phyloP scores from a whole-genome alignment of 2,888 invertebrate species.

The Amiota communis region DNA sequence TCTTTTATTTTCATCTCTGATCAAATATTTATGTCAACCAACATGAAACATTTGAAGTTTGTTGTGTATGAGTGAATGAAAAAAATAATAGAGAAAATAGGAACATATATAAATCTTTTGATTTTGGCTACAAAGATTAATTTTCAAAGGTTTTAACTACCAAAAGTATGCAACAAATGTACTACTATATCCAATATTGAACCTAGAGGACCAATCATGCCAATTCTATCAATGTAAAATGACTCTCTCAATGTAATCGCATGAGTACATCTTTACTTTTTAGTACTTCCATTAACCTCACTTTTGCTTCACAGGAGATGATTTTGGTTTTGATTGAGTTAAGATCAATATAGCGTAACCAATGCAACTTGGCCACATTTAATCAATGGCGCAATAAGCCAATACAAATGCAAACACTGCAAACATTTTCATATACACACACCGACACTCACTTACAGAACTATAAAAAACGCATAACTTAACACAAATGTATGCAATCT shows the following conservation, averaged over 20 bases:
- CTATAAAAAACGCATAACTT: not conserved
- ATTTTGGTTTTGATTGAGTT: conserved; percentile 46
- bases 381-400: conserved; percentile 60
- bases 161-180: not conserved
- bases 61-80: not conserved
- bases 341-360: conserved; percentile 38
- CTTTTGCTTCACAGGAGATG: conserved; percentile 31
- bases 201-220: too few relatives aligned
- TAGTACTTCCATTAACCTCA: not conserved
- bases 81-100: not conserved
- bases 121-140: not conserved
- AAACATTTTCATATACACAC: conserved; percentile 25
- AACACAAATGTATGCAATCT: not conserved
- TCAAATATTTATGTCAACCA: conserved; percentile 38
- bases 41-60: not conserved
- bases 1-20: conserved; percentile 37
- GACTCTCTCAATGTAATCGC: too few relatives aligned
- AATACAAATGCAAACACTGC: conserved; percentile 36
- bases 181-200: not conserved
- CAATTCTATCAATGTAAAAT: too few relatives aligned
- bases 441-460: conserved; percentile 20
- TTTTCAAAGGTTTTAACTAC: not conserved
- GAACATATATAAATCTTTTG: not conserved
- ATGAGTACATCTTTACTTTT: not conserved
- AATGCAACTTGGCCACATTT: conserved; percentile 50